phyloP scores from a whole-genome alignment of 2,797 vertebrate genomes.

The Enoplosus armatus region DNA sequence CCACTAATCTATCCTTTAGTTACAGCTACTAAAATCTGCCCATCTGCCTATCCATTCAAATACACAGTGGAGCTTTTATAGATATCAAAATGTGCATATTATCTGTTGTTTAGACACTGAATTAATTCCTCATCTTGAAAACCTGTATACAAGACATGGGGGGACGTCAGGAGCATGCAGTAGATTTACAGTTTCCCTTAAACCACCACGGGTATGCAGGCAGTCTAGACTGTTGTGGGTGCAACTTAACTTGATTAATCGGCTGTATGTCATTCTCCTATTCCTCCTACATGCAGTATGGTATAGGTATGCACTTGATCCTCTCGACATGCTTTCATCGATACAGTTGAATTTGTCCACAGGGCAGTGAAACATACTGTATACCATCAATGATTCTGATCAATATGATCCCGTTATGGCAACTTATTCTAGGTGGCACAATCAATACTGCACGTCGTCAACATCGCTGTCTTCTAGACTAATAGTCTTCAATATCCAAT shows the following conservation, averaged over 20 bases:
- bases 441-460: conserved; percentile 70
- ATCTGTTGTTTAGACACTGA: conserved; percentile 28
- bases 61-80: conserved; percentile 29
- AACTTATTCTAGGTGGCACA: conserved; percentile 75
- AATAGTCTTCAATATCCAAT: conserved; percentile 43
- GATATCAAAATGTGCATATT: conserved; percentile 40
- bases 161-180: background rate
- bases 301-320: conserved; percentile 63
- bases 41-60: conserved; percentile 66
- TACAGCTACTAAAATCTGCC: conserved; percentile 69
- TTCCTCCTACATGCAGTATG: conserved; percentile 40
- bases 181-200: background rate
- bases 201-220: conserved; percentile 1
- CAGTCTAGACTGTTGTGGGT: conserved; percentile 38
- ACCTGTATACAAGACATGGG: background rate
- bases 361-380: conserved; percentile 71
- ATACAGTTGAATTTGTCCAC: conserved; percentile 78
- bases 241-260: conserved; percentile 57
- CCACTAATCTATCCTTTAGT: conserved; percentile 78
- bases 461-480: conserved; percentile 54
- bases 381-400: conserved; percentile 69
- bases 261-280: conserved; percentile 20
- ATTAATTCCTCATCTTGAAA: conserved; percentile 22
- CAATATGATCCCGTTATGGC: conserved; percentile 73
- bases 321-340: conserved; percentile 65